Base-by-base conservation (phyloP, 2,797 vertebrate genomes). In the Aldrovandia affinis region DNA sequence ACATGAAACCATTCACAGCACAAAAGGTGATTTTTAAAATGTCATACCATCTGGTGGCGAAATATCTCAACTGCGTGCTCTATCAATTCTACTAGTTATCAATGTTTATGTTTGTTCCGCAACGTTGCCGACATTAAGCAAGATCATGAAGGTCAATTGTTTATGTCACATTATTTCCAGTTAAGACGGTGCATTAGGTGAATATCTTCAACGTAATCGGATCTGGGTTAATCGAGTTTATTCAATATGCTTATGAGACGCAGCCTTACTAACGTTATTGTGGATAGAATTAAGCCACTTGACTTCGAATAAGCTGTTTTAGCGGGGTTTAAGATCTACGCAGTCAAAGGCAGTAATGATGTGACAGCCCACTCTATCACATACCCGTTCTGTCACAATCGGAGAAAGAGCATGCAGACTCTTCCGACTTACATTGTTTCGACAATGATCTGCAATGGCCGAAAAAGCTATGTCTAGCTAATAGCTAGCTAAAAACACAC, bases 31-130 rank as follows among this genome's bases (percentile, higher is more conserved):
- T 83, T 78, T 47, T 57, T 10, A 6, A n/a, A n/a, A n/a, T 68
- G 28, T 68, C 73, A 42, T 81, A 81, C 83, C 79, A 84, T 81
- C 83, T 84, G 79, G 59, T 75, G 83, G 79, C 25, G 50, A 54
- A 73, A 81, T 44, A 42, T 36, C 80, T 81, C 25, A 39, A 81
- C 79, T 81, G 79, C 79, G 75, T 80, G 33, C 36, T 61, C 68
- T 5, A 39, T 39, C n/a, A 18, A 39, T 33, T 63, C 15, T 83
- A 50, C n/a, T n/a, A 63, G 59, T 7, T 78, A 33, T 36, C 30
- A 30, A 28, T 36, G 78, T 52, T 68, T 28, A 39, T 36, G 47
- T 44, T n/a, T 70, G 28, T 30, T 30, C 10, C 22, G 30, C 20
- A 6, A 55, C 28, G 9, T 57, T 57, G 14, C 9, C 8, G 7